Evolutionary conservation across 2,888 invertebrate genomes (phyloP).

Genomic region (Helleia helle): DNA sequence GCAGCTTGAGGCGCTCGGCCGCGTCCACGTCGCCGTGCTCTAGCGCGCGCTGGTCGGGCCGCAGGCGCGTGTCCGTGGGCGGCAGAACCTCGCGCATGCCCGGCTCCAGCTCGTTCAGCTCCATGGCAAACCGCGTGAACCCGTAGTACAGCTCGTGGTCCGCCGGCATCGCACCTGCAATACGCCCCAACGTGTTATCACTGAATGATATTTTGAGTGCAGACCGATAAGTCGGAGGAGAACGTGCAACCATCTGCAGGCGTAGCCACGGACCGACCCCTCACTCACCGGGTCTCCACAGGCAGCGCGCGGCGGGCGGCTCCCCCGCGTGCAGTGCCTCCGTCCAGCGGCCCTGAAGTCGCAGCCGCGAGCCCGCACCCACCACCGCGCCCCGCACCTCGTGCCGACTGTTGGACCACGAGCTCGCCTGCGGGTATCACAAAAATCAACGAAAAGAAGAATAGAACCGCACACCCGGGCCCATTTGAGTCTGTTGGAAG

Average conservation of each 20-base stretch:
- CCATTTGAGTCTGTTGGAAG: no score
- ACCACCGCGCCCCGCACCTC: slow-evolving; percentile 82
- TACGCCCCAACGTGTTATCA: no score
- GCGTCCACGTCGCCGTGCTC: slow-evolving; percentile 83
- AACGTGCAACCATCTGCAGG: no score
- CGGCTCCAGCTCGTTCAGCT: slow-evolving; percentile 84
- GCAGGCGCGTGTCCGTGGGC: slow-evolving; percentile 82
- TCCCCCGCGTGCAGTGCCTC: slow-evolving; percentile 85
- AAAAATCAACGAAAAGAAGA: no score
- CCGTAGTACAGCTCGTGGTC: slow-evolving; percentile 88
- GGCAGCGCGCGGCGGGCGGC: slow-evolving; percentile 79
- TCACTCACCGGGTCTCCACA: slow-evolving; percentile 82
- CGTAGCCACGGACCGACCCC: no score
- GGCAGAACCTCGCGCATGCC: slow-evolving; percentile 77
- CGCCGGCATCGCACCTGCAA: slow-evolving; percentile 82
- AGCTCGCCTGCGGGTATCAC: slow-evolving; percentile 71
- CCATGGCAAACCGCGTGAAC: slow-evolving; percentile 88
- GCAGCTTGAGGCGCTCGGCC: slow-evolving; percentile 81
- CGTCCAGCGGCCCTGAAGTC: slow-evolving; percentile 86
- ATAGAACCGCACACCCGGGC: no score
- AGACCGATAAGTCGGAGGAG: no score
- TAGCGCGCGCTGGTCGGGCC: slow-evolving; percentile 83
- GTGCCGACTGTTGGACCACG: slow-evolving; percentile 85
- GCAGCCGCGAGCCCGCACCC: slow-evolving; percentile 70
- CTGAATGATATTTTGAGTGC: no score